These are phyloP conservation scores for Corynorhinus townsendii DNA, from an alignment of 2,113 vertebrate species.

Conservation along the genomic window DNA sequence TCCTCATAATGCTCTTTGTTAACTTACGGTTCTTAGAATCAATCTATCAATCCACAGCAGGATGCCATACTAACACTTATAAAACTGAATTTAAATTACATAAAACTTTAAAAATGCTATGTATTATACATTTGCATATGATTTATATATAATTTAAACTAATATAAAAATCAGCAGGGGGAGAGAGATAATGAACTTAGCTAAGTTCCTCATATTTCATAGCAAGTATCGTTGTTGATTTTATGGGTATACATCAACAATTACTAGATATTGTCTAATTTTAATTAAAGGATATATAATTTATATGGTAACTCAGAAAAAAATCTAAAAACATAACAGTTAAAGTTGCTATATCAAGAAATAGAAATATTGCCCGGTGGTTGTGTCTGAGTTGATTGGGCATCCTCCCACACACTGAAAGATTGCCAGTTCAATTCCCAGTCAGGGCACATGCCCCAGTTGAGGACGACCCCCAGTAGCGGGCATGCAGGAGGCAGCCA, in stretches of 20 bases:
- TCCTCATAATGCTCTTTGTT: neutral
- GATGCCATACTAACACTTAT: neutral
- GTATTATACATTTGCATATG: neutral
- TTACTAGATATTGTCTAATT: neutral
- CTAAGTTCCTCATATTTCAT: neutral
- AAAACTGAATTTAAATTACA: neutral
- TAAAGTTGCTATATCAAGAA: conserved; percentile 11
- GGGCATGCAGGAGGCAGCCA: too few relatives aligned
- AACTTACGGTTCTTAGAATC: neutral
- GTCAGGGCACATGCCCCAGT: too few relatives aligned
- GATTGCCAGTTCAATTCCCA: too few relatives aligned
- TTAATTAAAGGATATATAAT: neutral
- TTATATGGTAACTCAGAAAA: neutral
- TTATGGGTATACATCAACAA: neutral
- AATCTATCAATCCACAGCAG: neutral
- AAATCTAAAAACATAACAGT: neutral
- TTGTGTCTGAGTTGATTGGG: too few relatives aligned
- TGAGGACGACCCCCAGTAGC: too few relatives aligned
- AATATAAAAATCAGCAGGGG: neutral
- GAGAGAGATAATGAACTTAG: neutral
- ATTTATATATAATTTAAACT: neutral
- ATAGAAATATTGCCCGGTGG: neutral
- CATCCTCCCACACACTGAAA: too few relatives aligned
- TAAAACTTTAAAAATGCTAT: neutral
- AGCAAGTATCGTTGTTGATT: neutral